Conservation (phyloP, 2,797 vertebrate genomes). For the Cyclura pinguis region DNA sequence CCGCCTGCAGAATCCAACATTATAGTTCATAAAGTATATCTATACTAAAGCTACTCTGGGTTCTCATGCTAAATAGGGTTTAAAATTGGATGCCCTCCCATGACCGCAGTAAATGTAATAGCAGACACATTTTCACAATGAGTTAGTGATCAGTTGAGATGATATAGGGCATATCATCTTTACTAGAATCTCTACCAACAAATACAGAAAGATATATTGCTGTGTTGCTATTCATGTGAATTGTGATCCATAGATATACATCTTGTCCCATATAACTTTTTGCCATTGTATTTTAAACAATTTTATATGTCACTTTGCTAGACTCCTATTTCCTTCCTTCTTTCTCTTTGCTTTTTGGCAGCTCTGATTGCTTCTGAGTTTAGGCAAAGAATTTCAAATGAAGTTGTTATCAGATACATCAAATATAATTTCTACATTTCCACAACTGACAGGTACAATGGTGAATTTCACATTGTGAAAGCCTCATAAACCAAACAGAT, state of each 20-base stretch:
- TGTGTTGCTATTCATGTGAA: neutral
- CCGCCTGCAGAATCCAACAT: fast-evolving
- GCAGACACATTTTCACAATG: neutral
- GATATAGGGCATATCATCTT: neutral
- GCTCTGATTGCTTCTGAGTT: slow-evolving; percentile 51
- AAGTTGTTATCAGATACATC: slow-evolving; percentile 66
- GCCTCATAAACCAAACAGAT: slow-evolving; percentile 69
- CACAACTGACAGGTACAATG: slow-evolving; percentile 56
- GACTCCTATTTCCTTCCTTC: slow-evolving; percentile 26
- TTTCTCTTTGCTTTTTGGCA: slow-evolving; percentile 24
- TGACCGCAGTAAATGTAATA: neutral
- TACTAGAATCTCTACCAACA: neutral
- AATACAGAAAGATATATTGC: neutral
- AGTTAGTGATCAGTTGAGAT: neutral
- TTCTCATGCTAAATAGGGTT: neutral
- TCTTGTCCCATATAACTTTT: neutral
- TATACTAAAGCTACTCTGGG: no score
- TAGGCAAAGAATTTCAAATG: slow-evolving; percentile 61
- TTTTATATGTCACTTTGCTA: slow-evolving; percentile 41
- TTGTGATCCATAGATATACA: neutral
- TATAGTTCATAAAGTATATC: neutral
- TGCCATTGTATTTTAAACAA: neutral
- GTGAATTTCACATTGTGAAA: slow-evolving; percentile 67
- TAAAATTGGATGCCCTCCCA: neutral
- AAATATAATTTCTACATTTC: slow-evolving; percentile 63